Evolutionary conservation across 2,888 invertebrate genomes (phyloP).

Genomic region (Eupeodes luniger): DNA sequence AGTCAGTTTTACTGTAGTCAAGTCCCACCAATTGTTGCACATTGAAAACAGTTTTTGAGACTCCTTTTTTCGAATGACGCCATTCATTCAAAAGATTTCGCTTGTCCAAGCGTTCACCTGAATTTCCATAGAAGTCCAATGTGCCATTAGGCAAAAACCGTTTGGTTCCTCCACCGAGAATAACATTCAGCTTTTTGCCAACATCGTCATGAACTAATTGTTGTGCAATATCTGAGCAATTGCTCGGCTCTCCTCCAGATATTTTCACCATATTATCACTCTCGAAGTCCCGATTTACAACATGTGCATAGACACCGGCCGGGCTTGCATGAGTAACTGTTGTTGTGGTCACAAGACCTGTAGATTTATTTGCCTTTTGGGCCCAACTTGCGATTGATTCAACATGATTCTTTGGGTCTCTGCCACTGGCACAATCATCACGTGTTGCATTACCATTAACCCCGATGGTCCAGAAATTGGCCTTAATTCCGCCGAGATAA

Average conservation of each 20-base stretch:
- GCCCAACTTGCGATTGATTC: conserved; percentile 89
- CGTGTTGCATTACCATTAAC: conserved; percentile 88
- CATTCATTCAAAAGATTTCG: conserved; percentile 83
- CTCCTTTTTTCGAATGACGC: neutral
- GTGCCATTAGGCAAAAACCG: conserved; percentile 86
- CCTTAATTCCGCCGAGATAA: conserved; percentile 89
- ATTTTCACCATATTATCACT: conserved; percentile 86
- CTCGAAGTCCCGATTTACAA: conserved; percentile 89
- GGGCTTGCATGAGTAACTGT: conserved; percentile 92
- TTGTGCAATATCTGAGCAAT: conserved; percentile 89
- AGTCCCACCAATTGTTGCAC: conserved; percentile 84
- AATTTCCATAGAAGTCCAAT: conserved; percentile 82
- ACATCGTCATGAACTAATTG: conserved; percentile 84
- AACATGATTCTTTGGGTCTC: conserved; percentile 86
- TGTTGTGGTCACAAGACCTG: conserved; percentile 91
- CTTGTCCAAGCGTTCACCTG: conserved; percentile 87
- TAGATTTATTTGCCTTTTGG: conserved; percentile 86
- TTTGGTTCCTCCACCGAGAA: conserved; percentile 90
- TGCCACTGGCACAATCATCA: conserved; percentile 87
- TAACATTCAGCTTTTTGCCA: conserved; percentile 89
- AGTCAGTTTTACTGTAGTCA: conserved; percentile 84
- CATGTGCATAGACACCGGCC: conserved; percentile 87
- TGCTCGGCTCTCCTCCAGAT: conserved; percentile 72
- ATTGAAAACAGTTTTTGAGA: conserved; percentile 6
- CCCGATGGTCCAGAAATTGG: conserved; percentile 88